phyloP scores from a whole-genome alignment of 2,113 vertebrate species.

The Mobula hypostoma region DNA sequence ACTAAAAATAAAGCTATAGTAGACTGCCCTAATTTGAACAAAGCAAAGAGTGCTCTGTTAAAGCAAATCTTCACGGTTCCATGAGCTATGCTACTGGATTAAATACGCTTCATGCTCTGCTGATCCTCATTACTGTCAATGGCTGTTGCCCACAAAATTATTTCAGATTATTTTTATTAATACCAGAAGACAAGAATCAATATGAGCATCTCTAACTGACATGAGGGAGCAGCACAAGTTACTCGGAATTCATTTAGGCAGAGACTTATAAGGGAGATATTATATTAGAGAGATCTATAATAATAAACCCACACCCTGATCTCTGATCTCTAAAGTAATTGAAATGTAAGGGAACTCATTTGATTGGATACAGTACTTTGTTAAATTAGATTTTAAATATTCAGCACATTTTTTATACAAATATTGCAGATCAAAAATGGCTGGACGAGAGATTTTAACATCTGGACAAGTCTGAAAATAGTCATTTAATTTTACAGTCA shows the following conservation, averaged over 20 bases:
- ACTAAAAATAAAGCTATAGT: not conserved
- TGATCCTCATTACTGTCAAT: not conserved
- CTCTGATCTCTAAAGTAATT: not conserved
- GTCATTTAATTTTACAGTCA: too few species aligned
- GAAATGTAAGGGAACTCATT: not conserved
- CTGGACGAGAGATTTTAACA: not conserved
- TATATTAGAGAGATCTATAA: not conserved
- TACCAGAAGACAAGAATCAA: not conserved
- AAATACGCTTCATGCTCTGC: constrained; percentile 34
- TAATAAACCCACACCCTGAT: not conserved
- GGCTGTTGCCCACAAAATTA: not conserved
- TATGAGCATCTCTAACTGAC: not conserved
- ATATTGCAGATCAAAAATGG: not conserved
- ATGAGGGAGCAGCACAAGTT: not conserved
- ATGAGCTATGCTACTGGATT: constrained; percentile 27
- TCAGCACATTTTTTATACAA: not conserved
- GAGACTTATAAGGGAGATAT: not conserved
- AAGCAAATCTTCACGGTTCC: constrained; percentile 31
- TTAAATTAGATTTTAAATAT: not conserved
- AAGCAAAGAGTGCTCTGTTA: constrained; percentile 20
- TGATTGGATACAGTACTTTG: not conserved
- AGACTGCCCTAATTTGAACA: not conserved
- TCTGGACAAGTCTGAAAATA: not conserved
- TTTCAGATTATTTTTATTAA: constrained; percentile 13
- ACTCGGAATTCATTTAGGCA: not conserved